Evolutionary conservation across 1,140 invertebrate species (phyloP).

Genomic region (Linepithema humile): DNA sequence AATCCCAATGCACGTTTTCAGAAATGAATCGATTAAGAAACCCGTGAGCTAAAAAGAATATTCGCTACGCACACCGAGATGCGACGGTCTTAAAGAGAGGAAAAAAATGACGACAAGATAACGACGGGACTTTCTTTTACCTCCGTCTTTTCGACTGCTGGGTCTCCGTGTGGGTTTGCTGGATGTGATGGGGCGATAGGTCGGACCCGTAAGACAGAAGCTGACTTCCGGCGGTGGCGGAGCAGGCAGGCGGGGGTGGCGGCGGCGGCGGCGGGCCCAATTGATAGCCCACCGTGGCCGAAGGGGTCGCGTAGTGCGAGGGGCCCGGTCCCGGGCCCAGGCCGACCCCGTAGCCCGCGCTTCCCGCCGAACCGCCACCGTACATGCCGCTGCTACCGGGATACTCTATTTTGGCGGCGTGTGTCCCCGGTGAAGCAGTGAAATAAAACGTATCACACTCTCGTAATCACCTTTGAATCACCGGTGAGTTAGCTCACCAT

Average conservation of each 20-base stretch:
- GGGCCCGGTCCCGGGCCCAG: constrained; percentile 80
- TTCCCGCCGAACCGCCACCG: constrained; percentile 82
- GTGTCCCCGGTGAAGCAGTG: neutral
- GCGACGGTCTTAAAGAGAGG: neutral
- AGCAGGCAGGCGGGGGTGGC: constrained; percentile 72
- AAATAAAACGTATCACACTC: neutral
- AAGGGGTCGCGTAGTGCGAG: constrained; percentile 85
- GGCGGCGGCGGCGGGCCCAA: constrained; percentile 80
- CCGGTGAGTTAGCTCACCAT: neutral
- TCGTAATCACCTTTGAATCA: neutral
- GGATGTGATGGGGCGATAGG: constrained; percentile 80
- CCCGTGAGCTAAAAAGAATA: neutral
- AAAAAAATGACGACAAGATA: neutral
- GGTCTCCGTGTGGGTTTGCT: constrained; percentile 81
- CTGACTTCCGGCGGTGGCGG: constrained; percentile 78
- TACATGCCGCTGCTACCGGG: constrained; percentile 82
- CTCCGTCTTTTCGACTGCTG: constrained; percentile 85
- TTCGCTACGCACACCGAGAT: neutral
- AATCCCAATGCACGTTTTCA: neutral
- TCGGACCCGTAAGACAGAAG: constrained; percentile 81
- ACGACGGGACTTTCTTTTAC: constrained; percentile 71
- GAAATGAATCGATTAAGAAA: neutral
- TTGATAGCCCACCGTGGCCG: constrained; percentile 81
- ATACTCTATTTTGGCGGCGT: constrained; percentile 83
- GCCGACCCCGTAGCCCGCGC: constrained; percentile 80